phyloP scores from a whole-genome alignment of 2,888 invertebrate species.

The Melanophora roralis region DNA sequence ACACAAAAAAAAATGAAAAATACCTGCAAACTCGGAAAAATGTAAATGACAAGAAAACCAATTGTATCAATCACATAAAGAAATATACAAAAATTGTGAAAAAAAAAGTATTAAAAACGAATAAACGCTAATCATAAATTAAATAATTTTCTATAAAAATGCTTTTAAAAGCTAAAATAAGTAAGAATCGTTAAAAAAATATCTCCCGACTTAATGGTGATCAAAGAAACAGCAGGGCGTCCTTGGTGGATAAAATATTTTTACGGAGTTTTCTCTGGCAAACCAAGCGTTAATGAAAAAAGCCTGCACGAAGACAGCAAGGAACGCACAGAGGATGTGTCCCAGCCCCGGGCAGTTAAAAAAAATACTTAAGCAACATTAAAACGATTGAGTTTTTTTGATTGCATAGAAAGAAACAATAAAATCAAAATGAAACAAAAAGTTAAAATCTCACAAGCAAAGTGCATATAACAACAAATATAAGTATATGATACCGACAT shows the following conservation, averaged over 20 bases:
- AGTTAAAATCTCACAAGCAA: slow-evolving; percentile 7
- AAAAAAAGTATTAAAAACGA: slow-evolving; percentile 42
- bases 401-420: background rate
- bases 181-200: slow-evolving; percentile 6
- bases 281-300: slow-evolving; percentile 37
- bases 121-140: slow-evolving; percentile 30
- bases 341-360: slow-evolving; percentile 12
- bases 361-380: background rate
- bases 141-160: slow-evolving; percentile 38
- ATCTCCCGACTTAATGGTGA: slow-evolving; percentile 40
- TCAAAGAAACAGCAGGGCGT: slow-evolving; percentile 53
- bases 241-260: slow-evolving; percentile 53
- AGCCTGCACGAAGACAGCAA: slow-evolving; percentile 19
- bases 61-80: slow-evolving; percentile 51
- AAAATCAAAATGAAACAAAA: background rate
- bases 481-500: background rate
- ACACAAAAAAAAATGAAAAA: slow-evolving; percentile 51
- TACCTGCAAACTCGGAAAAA: slow-evolving; percentile 63
- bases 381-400: slow-evolving; percentile 4
- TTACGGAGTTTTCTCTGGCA: slow-evolving; percentile 33
- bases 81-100: slow-evolving; percentile 60
- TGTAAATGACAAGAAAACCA: slow-evolving; percentile 48
- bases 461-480: slow-evolving; percentile 26
- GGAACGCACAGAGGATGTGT: slow-evolving; percentile 19
- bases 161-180: slow-evolving; percentile 15